Evolutionary conservation across 2,113 vertebrate species (phyloP).

Genomic region (Benitochromis conjunctus): DNA sequence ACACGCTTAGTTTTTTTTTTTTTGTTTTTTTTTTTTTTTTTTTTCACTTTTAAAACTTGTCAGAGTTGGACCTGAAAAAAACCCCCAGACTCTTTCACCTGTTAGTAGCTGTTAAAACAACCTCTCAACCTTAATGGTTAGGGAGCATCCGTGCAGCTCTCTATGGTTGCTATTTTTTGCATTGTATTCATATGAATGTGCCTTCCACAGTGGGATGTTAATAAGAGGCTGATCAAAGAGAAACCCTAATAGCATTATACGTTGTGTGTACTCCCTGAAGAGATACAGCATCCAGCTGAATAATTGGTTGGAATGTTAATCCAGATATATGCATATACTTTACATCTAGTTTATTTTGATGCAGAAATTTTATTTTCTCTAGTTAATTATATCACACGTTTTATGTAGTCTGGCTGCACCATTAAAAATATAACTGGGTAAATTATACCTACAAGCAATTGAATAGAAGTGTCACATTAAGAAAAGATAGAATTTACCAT

Average conservation of each 20-base stretch:
- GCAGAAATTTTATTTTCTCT: not conserved
- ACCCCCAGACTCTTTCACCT: not conserved
- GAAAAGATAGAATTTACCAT: not conserved
- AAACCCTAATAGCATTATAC: conserved; percentile 16
- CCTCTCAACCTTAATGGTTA: not conserved
- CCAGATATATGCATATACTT: not conserved
- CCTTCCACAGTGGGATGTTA: conserved; percentile 43
- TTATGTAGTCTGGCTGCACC: not conserved
- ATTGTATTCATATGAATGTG: conserved; percentile 22
- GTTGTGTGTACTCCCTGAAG: not conserved
- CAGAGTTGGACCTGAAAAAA: not conserved
- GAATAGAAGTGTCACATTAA: not conserved
- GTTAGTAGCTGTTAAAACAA: not conserved
- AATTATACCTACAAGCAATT: not conserved
- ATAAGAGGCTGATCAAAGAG: conserved; percentile 49
- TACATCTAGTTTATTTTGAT: not conserved
- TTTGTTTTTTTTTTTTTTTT: not conserved
- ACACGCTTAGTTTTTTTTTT: too few relatives aligned
- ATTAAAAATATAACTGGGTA: not conserved
- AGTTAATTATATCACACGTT: not conserved
- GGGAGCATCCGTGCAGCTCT: not conserved
- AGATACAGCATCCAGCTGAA: not conserved
- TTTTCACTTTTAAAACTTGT: conserved; percentile 6
- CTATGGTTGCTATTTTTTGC: conserved; percentile 10
- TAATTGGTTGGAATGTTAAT: conserved; percentile 10